phyloP scores from a whole-genome alignment of 2,113 vertebrate genomes.

The Catharus minimus region DNA sequence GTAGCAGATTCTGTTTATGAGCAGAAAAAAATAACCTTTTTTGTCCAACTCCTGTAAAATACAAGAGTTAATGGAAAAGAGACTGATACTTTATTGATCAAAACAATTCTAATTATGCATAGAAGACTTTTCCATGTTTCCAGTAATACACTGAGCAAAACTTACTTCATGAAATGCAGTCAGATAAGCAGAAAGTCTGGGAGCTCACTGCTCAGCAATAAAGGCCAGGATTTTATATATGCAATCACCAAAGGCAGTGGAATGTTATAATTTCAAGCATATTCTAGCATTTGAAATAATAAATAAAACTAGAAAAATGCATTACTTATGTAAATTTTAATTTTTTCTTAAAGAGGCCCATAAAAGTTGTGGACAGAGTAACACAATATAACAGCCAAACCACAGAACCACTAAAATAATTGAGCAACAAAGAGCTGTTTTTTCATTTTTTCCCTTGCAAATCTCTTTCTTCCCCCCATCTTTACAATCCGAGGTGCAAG shows the following conservation, averaged over 20 bases:
- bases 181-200: not conserved
- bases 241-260: not conserved
- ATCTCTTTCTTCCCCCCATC: not conserved
- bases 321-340: not conserved
- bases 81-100: not conserved
- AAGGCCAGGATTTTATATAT: not conserved
- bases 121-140: not conserved
- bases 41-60: not conserved
- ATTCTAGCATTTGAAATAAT: not conserved
- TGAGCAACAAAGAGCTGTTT: not conserved
- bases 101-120: not conserved
- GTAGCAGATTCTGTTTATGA: not conserved
- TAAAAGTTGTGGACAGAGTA: slow-evolving; percentile 5
- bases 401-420: not conserved
- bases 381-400: not conserved
- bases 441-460: not conserved
- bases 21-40: not conserved
- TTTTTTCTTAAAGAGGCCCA: not conserved
- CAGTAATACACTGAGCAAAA: not conserved
- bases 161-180: not conserved
- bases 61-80: not conserved
- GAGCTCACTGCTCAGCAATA: not conserved
- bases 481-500: not conserved
- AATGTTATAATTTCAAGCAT: not conserved
- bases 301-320: not conserved